phyloP scores from a whole-genome alignment of 2,888 invertebrate genomes.

The Ochropleura plecta region DNA sequence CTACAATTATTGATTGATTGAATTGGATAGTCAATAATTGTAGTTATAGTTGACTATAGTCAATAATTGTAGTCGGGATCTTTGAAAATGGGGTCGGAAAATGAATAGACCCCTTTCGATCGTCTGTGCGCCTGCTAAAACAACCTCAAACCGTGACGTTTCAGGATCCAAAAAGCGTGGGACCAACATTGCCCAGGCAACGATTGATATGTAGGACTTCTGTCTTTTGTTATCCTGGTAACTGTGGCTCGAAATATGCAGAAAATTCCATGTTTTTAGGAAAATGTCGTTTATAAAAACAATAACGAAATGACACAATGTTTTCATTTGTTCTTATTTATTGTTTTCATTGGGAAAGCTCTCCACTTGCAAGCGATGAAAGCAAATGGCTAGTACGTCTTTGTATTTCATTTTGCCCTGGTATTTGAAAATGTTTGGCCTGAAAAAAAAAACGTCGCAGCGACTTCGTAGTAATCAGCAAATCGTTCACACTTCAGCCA shows the following conservation, averaged over 20 bases:
- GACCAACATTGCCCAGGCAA: conserved; percentile 15
- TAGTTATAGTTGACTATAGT: no score
- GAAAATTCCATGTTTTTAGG: conserved; percentile 87
- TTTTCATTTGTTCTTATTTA: conserved; percentile 50
- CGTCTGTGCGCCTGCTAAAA: conserved; percentile 72
- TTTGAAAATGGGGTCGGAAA: conserved; percentile 14
- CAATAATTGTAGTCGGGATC: no score
- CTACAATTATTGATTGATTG: no score
- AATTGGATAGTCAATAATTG: no score
- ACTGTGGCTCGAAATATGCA: conserved; percentile 83
- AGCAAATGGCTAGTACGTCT: neutral
- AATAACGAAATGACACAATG: conserved; percentile 58
- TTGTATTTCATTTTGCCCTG: conserved; percentile 60
- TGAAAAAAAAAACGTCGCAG: conserved; percentile 49
- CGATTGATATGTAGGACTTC: conserved; percentile 43
- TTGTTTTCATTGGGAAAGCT: conserved; percentile 4
- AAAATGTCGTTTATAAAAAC: conserved; percentile 70
- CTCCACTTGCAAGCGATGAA: conserved; percentile 16
- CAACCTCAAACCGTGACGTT: conserved; percentile 75
- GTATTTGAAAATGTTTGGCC: conserved; percentile 54
- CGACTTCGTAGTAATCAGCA: neutral
- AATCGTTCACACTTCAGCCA: neutral
- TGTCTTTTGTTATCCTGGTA: conserved; percentile 76
- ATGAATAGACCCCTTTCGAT: neutral
- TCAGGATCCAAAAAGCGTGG: conserved; percentile 51